Conservation (phyloP, 2,797 vertebrate genomes). For the Malacoctenus gilli region DNA sequence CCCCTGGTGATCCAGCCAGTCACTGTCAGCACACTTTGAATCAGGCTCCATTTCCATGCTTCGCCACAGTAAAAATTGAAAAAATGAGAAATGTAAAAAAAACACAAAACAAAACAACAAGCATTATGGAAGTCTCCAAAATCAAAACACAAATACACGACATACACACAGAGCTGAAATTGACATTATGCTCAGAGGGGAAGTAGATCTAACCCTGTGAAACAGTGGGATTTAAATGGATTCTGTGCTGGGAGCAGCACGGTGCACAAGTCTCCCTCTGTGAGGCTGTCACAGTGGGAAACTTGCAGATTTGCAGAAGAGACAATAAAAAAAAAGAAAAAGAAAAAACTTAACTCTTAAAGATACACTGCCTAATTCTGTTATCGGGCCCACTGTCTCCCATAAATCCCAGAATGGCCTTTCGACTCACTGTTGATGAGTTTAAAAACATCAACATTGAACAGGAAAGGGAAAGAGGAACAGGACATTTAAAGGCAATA, state of each 20-base stretch:
- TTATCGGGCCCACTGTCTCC: constrained; percentile 13
- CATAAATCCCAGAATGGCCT: constrained; percentile 21
- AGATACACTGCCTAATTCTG: constrained; percentile 53
- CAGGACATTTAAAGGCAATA: constrained; percentile 15
- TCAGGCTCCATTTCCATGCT: not conserved
- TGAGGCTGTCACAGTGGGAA: constrained; percentile 65
- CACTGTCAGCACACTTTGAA: constrained; percentile 23
- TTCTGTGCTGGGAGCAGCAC: constrained; percentile 66
- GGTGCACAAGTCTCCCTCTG: constrained; percentile 63
- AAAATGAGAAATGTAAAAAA: not conserved
- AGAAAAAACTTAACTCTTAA: constrained; percentile 50
- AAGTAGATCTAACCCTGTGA: constrained; percentile 66
- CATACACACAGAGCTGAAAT: constrained; percentile 54
- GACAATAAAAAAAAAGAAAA: constrained; percentile 48
- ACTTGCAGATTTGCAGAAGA: constrained; percentile 53
- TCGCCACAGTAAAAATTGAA: no score
- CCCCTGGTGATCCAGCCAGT: constrained; percentile 15
- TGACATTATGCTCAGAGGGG: constrained; percentile 57
- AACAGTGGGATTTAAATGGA: constrained; percentile 71
- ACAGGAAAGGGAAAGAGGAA: constrained; percentile 18
- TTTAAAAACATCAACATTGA: constrained; percentile 29
- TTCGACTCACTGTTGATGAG: not conserved
- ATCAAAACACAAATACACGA: constrained; percentile 42
- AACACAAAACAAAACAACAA: constrained; percentile 16
- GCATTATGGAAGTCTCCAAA: constrained; percentile 24